A percentile compares a stretch with the other conserved stretches of the same genome.
Conservation (phyloP, 2,888 invertebrate species). For the Drosophila antonietae region DNA sequence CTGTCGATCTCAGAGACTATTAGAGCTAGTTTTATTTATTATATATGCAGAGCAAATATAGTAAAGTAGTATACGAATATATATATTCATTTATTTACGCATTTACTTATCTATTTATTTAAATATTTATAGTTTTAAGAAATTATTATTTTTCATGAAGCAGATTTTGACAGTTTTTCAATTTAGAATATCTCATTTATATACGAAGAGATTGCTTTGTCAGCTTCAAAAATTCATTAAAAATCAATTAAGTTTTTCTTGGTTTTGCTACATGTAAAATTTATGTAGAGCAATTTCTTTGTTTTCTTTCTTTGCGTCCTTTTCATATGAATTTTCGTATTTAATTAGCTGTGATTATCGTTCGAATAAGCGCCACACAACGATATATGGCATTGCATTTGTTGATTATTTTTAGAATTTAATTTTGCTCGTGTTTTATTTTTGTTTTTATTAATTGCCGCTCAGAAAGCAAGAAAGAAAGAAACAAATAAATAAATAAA, state of each 20-base stretch:
- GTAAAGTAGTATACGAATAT: background rate
- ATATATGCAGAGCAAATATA: background rate
- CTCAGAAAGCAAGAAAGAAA: background rate
- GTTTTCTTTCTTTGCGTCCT: background rate
- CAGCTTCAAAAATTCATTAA: background rate
- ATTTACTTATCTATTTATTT: too few species aligned
- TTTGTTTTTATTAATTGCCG: slow-evolving; percentile 41
- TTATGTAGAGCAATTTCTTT: background rate
- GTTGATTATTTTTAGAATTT: slow-evolving; percentile 21
- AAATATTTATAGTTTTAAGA: too few species aligned
- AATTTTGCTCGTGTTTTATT: background rate
- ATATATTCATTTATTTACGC: too few species aligned
- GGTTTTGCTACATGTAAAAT: background rate
- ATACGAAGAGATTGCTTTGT: background rate
- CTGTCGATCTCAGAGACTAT: too few species aligned
- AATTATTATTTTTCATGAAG: background rate
- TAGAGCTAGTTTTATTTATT: background rate
- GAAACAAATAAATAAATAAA: slow-evolving; percentile 5
- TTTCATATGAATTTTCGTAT: background rate
- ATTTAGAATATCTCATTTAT: background rate
- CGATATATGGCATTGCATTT: slow-evolving; percentile 38
- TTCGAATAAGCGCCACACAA: slow-evolving; percentile 12
- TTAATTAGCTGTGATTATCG: slow-evolving; percentile 8
- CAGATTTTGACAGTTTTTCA: background rate
- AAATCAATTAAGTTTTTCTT: background rate